phyloP scores from a whole-genome alignment of 1,140 invertebrate species.

The Hestina assimilis region DNA sequence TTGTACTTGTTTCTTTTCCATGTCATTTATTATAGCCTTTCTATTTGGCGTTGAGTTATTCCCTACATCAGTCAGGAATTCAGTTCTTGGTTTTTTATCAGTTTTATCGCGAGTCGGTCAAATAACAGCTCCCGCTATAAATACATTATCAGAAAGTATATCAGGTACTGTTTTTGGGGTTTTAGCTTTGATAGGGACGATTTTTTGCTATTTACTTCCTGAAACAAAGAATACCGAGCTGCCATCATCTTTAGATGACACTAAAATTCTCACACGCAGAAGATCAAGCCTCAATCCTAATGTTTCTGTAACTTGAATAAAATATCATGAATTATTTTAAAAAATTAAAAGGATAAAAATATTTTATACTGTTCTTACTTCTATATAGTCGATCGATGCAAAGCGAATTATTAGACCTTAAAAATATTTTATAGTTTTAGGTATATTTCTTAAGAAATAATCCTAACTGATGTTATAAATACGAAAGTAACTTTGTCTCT shows the following conservation, averaged over 20 bases:
- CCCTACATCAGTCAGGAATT: constrained; percentile 79
- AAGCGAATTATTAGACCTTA: too few relatives aligned
- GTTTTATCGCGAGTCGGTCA: constrained; percentile 78
- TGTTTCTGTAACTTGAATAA: neutral
- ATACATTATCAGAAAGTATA: constrained; percentile 55
- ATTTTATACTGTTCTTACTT: too few relatives aligned
- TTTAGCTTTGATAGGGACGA: constrained; percentile 79
- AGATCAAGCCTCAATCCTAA: constrained; percentile 9
- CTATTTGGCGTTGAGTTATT: constrained; percentile 79
- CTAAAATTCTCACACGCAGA: constrained; percentile 28
- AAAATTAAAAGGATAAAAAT: too few relatives aligned
- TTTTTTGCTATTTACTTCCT: constrained; percentile 80
- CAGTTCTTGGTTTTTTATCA: constrained; percentile 76
- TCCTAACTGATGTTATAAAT: too few relatives aligned
- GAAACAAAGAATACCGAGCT: constrained; percentile 56
- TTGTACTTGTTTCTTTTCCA: constrained; percentile 78
- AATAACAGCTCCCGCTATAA: constrained; percentile 74
- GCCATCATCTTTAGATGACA: constrained; percentile 51
- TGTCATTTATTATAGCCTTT: constrained; percentile 78
- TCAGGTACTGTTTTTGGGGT: constrained; percentile 83
- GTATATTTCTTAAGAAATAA: too few relatives aligned
- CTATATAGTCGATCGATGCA: too few relatives aligned
- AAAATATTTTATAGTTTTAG: too few relatives aligned
- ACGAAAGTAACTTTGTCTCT: too few relatives aligned
- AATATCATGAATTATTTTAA: neutral